Base-by-base conservation (phyloP, 2,888 invertebrate genomes). In the Lasioglossum figueresi region DNA sequence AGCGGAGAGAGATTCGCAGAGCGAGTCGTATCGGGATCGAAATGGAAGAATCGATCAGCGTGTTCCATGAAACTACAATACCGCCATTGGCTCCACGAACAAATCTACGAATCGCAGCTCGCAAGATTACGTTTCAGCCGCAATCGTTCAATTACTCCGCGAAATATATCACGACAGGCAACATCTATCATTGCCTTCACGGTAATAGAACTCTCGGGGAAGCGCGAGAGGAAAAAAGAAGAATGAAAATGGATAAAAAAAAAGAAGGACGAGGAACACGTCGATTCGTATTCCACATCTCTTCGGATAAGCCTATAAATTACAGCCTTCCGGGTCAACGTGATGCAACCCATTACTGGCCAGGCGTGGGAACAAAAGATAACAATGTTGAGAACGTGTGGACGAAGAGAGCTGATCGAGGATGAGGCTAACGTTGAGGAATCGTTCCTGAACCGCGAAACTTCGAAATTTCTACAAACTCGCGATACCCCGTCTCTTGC, bases 281-380 rank as follows among this genome's bases (percentile, higher is more conserved):
- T 63, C 73, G 31, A 83, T 78, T 76, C 73, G 56, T 66, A 70
- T 59, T 78, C 74, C 52, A 63, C 83, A 75, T 83, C 84, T 77
- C 68, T 23, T 16, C 23, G 52, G 85, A 85, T 84, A 85, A 80
- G 71, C 45, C 52, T 27, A 59, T 75, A 78, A 84, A 85, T 79
- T 80, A 85, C 77, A 14, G 56, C 43, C 76, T 85, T 85, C 80
- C 84, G 80, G 84, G 75, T 80, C 78, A 76, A 45, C 48, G 76
- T 75, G 85, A 52, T 40, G 80, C 63, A 72, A 73, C 31, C 37
- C 52, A 71, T 80, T 71, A 34, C 37, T 37, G 40, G 56, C 70
- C 71, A 72, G 75, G 40, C 85, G 81, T 85, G 85, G 76, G 81
- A 85, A 80, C 43, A 66, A 76, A 76, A 76, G 85, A 85, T 85